Conservation (phyloP, 2,113 vertebrate genomes). For the Aegithalos caudatus region DNA sequence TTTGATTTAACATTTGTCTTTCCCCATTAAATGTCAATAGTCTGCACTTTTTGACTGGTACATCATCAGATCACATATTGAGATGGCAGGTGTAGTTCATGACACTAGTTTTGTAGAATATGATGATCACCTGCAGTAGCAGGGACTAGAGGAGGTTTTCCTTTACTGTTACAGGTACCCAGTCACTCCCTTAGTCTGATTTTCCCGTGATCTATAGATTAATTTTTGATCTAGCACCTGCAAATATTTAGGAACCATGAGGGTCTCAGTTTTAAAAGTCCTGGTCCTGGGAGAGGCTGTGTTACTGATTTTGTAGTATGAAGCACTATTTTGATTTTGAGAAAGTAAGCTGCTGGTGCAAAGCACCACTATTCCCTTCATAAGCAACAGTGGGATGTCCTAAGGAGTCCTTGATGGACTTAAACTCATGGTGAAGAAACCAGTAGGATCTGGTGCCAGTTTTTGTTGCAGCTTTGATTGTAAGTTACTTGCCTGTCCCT, state of each 20-base stretch:
- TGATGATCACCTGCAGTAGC: not conserved
- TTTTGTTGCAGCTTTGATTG: not conserved
- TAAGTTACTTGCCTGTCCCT: not conserved
- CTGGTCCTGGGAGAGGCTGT: not conserved
- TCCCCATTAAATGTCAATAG: not conserved
- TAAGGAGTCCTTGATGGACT: not conserved
- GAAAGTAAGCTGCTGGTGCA: not conserved
- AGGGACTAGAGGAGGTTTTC: not conserved
- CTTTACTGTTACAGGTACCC: not conserved
- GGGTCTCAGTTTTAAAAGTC: not conserved
- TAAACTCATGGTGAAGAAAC: not conserved
- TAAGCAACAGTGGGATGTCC: not conserved
- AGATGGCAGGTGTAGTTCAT: not conserved
- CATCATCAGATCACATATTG: not conserved
- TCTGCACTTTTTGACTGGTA: not conserved
- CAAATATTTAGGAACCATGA: not conserved
- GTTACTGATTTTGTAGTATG: not conserved
- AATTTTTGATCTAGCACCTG: not conserved
- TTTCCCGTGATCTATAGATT: not conserved
- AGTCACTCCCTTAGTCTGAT: not conserved
- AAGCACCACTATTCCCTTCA: accelerated
- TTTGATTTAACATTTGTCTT: not conserved
- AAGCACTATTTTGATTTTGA: not conserved
- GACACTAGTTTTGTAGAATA: not conserved
- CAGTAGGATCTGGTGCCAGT: not conserved